phyloP scores from a whole-genome alignment of 2,797 vertebrate species.

The Danio jaintianensis region DNA sequence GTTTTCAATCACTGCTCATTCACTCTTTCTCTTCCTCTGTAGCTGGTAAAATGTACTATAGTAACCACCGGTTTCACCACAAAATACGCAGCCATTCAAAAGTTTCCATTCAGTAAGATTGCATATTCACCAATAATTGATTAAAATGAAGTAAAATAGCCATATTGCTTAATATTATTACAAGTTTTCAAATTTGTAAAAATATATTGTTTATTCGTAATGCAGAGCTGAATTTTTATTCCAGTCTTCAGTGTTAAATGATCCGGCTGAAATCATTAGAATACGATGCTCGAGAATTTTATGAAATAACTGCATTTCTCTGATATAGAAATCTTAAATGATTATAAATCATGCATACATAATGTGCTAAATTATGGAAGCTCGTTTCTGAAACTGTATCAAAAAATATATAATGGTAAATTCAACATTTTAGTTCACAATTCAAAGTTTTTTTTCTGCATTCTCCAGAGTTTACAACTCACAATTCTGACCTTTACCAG shows the following conservation, averaged over 20 bases:
- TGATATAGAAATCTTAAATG: no score
- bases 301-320: no score
- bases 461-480: no score
- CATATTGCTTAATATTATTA: background rate
- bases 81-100: background rate
- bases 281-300: background rate
- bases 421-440: no score
- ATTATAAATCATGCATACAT: no score
- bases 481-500: no score
- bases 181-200: no score
- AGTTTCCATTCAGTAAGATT: background rate
- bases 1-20: constrained; percentile 50
- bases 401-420: no score
- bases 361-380: no score
- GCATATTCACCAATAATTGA: background rate
- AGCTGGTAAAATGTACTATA: no score
- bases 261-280: background rate
- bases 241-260: background rate
- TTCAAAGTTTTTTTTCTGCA: no score
- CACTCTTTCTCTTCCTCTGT: background rate
- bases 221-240: background rate
- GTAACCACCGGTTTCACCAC: background rate
- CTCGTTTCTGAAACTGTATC: no score
- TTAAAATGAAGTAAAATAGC: background rate
- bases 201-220: background rate